These are phyloP conservation scores for Dicyrtomina minuta DNA, from an alignment of 2,888 invertebrate genomes.

Conservation along the genomic window DNA sequence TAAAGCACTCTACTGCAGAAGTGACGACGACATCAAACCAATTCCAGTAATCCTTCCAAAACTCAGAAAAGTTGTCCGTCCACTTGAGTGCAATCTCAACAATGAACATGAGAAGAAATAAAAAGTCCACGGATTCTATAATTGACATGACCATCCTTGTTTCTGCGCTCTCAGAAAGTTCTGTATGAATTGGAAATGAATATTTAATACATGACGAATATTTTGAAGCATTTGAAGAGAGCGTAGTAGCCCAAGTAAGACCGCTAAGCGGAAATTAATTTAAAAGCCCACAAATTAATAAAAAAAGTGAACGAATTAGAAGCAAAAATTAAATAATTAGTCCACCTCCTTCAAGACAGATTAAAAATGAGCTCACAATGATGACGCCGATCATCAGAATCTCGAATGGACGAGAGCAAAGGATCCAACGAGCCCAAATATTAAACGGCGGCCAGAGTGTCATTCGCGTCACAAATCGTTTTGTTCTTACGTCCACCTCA, in stretches of 20 bases:
- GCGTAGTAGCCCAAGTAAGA: too few species aligned
- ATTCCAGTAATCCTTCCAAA: conserved; percentile 51
- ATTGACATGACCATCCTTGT: background rate
- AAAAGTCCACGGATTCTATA: conserved; percentile 39
- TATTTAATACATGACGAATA: background rate
- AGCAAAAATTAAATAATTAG: too few species aligned
- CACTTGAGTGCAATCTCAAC: conserved; percentile 50
- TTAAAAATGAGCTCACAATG: conserved; percentile 41
- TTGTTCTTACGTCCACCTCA: conserved; percentile 41
- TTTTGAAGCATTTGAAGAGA: background rate
- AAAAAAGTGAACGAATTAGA: background rate
- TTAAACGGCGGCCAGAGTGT: conserved; percentile 46
- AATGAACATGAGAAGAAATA: conserved; percentile 46
- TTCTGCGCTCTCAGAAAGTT: background rate
- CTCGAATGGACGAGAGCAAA: conserved; percentile 38
- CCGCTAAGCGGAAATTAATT: too few species aligned
- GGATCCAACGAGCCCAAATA: conserved; percentile 50
- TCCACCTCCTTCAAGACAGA: conserved; percentile 41
- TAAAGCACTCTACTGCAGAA: conserved; percentile 25
- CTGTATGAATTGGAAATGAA: too few species aligned
- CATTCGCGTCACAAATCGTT: conserved; percentile 41
- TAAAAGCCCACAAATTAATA: too few species aligned
- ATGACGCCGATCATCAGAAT: conserved; percentile 47
- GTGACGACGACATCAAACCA: conserved; percentile 47
- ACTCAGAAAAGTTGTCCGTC: conserved; percentile 45